Evolutionary conservation across 2,797 vertebrate genomes (phyloP).

Genomic region (Mycteria americana): DNA sequence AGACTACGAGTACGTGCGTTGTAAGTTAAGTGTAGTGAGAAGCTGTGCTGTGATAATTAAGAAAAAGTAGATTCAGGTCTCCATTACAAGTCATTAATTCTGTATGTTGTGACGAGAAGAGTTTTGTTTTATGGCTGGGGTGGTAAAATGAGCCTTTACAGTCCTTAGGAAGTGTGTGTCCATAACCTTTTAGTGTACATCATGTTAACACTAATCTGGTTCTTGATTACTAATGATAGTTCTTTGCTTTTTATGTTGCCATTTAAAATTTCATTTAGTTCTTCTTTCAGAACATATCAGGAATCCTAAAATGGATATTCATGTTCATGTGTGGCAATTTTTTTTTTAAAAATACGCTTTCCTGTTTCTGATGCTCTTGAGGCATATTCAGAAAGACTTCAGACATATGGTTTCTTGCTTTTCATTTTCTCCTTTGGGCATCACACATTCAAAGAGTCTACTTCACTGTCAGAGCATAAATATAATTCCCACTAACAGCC

Average conservation of each 20-base stretch:
- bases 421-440: slow-evolving; percentile 52
- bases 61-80: not conserved
- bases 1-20: not conserved
- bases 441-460: slow-evolving; percentile 28
- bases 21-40: not conserved
- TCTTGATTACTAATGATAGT: not conserved
- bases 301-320: not conserved
- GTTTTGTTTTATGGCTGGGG: not conserved
- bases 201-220: not conserved
- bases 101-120: not conserved
- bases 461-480: slow-evolving; percentile 42
- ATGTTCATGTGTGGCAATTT: not conserved
- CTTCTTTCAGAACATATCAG: not conserved
- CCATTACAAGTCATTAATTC: not conserved
- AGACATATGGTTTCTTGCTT: slow-evolving; percentile 52
- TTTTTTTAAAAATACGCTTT: not conserved
- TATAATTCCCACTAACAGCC: not conserved
- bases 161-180: not conserved
- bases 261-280: not conserved
- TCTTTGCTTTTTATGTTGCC: not conserved
- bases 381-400: slow-evolving; percentile 47
- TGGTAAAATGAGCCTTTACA: not conserved
- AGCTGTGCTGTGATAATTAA: not conserved
- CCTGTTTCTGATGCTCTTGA: slow-evolving; percentile 16
- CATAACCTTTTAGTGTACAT: not conserved